Evolutionary conservation across 2,113 vertebrate species (phyloP).

Genomic region (Podiceps cristatus): DNA sequence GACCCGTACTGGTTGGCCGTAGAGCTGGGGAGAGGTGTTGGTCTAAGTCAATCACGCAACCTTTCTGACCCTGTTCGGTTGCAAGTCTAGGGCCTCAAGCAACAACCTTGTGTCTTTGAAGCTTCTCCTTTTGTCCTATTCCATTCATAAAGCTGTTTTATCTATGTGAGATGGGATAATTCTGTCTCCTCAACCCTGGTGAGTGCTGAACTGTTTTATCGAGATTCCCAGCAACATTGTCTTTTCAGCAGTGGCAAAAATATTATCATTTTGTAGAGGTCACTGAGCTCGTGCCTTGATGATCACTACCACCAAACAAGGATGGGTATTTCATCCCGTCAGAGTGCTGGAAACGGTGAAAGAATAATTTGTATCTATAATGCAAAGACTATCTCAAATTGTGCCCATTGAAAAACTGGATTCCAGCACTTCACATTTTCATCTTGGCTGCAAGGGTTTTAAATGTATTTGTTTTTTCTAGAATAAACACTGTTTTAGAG

Average conservation of each 20-base stretch:
- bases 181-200: neutral
- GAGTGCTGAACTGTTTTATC: neutral
- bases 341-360: neutral
- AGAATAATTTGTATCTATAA: neutral
- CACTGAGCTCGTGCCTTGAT: neutral
- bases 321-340: neutral
- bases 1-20: neutral
- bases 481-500: neutral
- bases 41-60: accelerated
- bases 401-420: neutral
- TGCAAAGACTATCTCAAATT: neutral
- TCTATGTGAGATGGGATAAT: neutral
- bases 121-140: neutral
- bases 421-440: neutral
- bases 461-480: neutral
- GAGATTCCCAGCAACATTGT: neutral
- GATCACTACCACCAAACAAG: neutral
- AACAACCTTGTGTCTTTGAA: neutral
- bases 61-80: neutral
- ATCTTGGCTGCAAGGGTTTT: neutral
- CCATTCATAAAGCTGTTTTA: neutral
- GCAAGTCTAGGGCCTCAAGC: neutral
- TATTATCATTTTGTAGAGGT: neutral
- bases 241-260: neutral
- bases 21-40: neutral